Conservation (phyloP, 2,113 vertebrate species). For the Phalacrocorax pelagicus region DNA sequence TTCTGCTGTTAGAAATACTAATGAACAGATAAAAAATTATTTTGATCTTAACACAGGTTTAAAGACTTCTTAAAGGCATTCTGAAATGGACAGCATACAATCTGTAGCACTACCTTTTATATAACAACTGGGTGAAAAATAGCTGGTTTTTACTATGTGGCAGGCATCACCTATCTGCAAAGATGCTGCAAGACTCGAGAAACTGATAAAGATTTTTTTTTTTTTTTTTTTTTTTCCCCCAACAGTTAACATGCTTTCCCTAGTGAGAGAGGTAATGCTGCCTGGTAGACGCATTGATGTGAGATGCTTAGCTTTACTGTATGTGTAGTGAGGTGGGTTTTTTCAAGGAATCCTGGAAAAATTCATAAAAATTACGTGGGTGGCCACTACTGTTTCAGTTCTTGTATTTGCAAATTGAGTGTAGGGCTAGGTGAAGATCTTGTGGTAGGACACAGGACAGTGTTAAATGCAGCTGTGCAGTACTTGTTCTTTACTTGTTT, state of each 20-base stretch:
- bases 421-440: not conserved
- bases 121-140: not conserved
- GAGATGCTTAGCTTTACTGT: not conserved
- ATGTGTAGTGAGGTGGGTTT: not conserved
- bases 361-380: rapidly evolving
- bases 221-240: no score
- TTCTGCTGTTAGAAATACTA: constrained; percentile 1
- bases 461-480: not conserved
- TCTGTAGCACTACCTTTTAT: not conserved
- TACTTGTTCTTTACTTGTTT: not conserved
- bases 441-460: not conserved
- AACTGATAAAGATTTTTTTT: not conserved
- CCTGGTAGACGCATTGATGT: not conserved
- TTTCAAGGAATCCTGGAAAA: not conserved
- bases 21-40: not conserved
- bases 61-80: not conserved
- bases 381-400: not conserved
- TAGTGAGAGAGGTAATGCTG: not conserved
- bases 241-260: not conserved
- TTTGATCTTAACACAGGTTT: not conserved
- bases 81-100: not conserved
- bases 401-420: not conserved
- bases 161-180: not conserved
- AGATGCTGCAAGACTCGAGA: not conserved
- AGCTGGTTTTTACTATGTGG: not conserved